Percentiles rank a stretch among this genome's conserved stretches.
These are phyloP conservation scores for Ochropacha duplaris DNA, from an alignment of 2,888 invertebrate species.

Conservation along the genomic window DNA sequence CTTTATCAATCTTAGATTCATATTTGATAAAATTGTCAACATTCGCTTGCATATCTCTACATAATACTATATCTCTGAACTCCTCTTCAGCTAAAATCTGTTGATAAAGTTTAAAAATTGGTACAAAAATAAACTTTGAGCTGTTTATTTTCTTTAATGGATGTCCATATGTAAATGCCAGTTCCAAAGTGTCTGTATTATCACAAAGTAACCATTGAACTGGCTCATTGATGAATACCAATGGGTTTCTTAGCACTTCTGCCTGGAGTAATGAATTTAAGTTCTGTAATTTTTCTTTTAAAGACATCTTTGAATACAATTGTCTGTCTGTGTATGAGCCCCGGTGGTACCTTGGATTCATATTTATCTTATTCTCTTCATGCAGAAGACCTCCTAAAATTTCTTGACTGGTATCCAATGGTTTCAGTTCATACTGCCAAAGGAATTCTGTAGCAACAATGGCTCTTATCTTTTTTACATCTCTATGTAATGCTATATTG, in stretches of 20 bases:
- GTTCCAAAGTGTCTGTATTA: constrained; percentile 40
- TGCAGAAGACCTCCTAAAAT: constrained; percentile 71
- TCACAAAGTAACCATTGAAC: constrained; percentile 54
- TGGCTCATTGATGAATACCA: constrained; percentile 57
- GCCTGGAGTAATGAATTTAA: constrained; percentile 65
- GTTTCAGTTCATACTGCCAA: constrained; percentile 80
- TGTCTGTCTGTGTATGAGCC: constrained; percentile 84
- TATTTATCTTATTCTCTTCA: constrained; percentile 71
- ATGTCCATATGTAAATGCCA: constrained; percentile 73
- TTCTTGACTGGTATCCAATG: constrained; percentile 74
- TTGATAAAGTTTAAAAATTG: constrained; percentile 71
- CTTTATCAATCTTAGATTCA: constrained; percentile 45
- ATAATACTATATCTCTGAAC: constrained; percentile 60
- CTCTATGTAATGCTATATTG: constrained; percentile 59
- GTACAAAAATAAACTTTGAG: constrained; percentile 84
- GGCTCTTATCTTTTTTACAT: constrained; percentile 72
- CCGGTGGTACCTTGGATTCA: constrained; percentile 71
- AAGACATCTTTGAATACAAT: constrained; percentile 67
- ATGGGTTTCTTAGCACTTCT: constrained; percentile 69
- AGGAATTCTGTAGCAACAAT: constrained; percentile 83
- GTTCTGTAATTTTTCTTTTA: constrained; percentile 73
- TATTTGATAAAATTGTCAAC: constrained; percentile 32
- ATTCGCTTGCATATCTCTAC: constrained; percentile 30
- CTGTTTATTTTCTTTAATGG: constrained; percentile 79
- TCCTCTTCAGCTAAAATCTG: constrained; percentile 70